Evolutionary conservation across 2,888 invertebrate species (phyloP).

Genomic region (Dione juno): DNA sequence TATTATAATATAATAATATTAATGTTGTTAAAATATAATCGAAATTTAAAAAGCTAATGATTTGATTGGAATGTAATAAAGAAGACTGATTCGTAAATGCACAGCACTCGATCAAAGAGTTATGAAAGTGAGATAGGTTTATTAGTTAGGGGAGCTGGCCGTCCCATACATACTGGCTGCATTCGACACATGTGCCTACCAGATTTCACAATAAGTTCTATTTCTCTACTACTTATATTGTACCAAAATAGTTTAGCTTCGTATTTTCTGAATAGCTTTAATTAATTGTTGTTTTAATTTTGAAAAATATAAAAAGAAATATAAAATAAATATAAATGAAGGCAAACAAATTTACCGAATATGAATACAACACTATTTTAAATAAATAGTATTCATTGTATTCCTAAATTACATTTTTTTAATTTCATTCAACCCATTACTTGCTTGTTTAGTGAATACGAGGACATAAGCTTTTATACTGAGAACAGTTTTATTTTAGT

Average conservation of each 20-base stretch:
- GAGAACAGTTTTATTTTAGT: constrained; percentile 15
- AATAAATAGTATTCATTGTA: constrained; percentile 2
- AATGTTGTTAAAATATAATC: not conserved
- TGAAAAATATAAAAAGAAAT: not conserved
- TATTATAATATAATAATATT: constrained; percentile 1
- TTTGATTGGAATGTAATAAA: constrained; percentile 58
- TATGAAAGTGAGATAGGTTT: constrained; percentile 51
- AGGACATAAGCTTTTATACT: not conserved
- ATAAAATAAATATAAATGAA: not conserved
- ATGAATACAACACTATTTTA: not conserved
- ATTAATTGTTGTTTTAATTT: constrained; percentile 16
- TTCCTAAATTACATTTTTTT: not conserved
- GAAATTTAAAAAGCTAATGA: constrained; percentile 45
- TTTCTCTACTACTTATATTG: constrained; percentile 11
- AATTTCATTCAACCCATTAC: not conserved
- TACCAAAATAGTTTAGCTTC: constrained; percentile 13
- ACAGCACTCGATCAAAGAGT: constrained; percentile 53
- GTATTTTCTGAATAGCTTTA: constrained; percentile 34
- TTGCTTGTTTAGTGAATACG: constrained; percentile 16
- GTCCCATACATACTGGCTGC: constrained; percentile 26
- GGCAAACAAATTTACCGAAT: not conserved
- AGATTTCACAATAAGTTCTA: constrained; percentile 14
- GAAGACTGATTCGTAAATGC: constrained; percentile 71
- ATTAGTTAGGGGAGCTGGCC: constrained; percentile 32
- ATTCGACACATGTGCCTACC: constrained; percentile 16